Percentiles rank a stretch among this genome's conserved stretches.
phyloP scores from a whole-genome alignment of 35 echinoderm and acorn worm species.

The Stichopus chloronotus region DNA sequence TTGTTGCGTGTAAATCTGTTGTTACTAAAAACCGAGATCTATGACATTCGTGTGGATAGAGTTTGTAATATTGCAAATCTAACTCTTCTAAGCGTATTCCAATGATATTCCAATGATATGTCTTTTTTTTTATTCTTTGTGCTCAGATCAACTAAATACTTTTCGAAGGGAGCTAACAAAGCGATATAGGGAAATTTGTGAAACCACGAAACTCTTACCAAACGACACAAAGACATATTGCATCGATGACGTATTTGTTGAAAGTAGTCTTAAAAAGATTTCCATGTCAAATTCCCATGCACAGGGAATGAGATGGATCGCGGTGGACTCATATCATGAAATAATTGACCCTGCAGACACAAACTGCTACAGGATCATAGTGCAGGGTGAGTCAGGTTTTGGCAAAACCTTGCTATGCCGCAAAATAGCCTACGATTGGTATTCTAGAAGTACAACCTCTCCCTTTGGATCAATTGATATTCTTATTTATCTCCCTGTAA shows the following conservation, averaged over 20 bases:
- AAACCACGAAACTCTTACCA: not conserved
- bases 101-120: not conserved
- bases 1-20: not conserved
- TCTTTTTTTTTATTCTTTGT: not conserved
- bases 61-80: not conserved
- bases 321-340: not conserved
- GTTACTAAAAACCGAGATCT: not conserved
- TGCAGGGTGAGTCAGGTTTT: not conserved
- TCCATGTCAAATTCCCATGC: not conserved
- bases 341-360: not conserved
- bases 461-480: not conserved
- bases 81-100: not conserved
- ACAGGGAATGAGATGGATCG: not conserved
- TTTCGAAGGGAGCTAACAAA: not conserved
- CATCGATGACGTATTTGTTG: not conserved
- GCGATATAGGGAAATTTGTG: not conserved
- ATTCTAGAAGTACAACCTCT: not conserved
- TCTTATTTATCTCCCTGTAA: not conserved
- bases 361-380: not conserved
- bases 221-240: not conserved
- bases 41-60: not conserved
- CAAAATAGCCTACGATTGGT: conserved; percentile 8
- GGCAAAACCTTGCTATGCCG: not conserved
- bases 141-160: not conserved
- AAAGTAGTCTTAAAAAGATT: not conserved